Percentiles rank a stretch among this genome's conserved stretches.
These are phyloP conservation scores for Baryphthengus martii DNA, from an alignment of 2,113 vertebrate species.

Conservation along the genomic window DNA sequence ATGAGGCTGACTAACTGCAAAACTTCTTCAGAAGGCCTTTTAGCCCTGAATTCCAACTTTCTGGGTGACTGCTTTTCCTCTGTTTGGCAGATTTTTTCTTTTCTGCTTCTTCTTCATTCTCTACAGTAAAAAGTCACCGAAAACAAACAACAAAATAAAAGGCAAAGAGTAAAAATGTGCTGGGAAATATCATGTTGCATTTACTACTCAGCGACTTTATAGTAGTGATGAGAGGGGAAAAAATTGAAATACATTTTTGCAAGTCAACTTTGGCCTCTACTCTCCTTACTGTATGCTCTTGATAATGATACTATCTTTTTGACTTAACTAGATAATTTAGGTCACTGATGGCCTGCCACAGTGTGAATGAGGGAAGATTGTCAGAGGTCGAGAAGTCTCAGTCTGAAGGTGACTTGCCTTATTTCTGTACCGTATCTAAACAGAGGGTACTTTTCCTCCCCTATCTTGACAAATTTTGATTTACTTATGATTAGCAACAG, in stretches of 20 bases:
- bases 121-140: neutral
- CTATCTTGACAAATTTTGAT: neutral
- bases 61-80: neutral
- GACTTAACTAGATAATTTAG: neutral
- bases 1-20: neutral
- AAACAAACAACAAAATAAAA: neutral
- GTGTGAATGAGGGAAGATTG: neutral
- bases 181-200: neutral
- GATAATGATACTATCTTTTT: neutral
- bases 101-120: neutral
- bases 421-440: neutral
- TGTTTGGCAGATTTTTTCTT: neutral
- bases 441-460: neutral
- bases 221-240: neutral
- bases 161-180: neutral
- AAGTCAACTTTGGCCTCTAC: neutral
- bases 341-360: neutral
- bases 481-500: neutral
- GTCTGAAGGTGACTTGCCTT: neutral
- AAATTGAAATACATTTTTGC: neutral
- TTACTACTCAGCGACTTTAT: neutral
- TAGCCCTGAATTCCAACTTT: neutral
- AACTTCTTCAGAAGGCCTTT: neutral
- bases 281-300: neutral
- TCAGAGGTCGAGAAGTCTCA: neutral